Percentiles rank a stretch among this genome's conserved stretches.
phyloP scores from a whole-genome alignment of 2,888 invertebrate species.

The Lycaena phlaeas region DNA sequence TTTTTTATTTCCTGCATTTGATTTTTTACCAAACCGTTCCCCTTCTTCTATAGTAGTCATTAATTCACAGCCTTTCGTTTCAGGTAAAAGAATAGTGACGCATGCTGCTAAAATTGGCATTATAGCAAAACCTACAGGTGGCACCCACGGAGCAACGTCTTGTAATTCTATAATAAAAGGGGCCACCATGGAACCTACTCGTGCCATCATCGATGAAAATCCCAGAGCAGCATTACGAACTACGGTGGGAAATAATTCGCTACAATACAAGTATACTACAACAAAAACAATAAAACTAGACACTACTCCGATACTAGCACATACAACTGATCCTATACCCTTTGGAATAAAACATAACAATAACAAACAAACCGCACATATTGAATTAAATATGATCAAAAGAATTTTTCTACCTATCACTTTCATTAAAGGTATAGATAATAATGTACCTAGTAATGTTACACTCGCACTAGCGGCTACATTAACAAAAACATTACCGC shows the following conservation, averaged over 20 bases:
- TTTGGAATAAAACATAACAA: conserved; percentile 69
- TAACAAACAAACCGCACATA: conserved; percentile 76
- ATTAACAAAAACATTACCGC: conserved; percentile 86
- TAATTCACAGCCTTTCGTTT: conserved; percentile 82
- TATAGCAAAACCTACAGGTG: conserved; percentile 80
- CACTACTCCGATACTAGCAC: conserved; percentile 83
- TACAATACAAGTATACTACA: conserved; percentile 87
- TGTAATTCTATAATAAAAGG: conserved; percentile 82
- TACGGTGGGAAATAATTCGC: conserved; percentile 91
- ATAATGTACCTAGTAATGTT: conserved; percentile 71
- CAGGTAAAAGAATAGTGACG: conserved; percentile 79
- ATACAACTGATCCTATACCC: conserved; percentile 59
- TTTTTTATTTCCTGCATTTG: conserved; percentile 12
- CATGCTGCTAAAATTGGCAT: conserved; percentile 72
- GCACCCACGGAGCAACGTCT: conserved; percentile 69
- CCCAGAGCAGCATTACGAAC: conserved; percentile 90
- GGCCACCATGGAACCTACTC: conserved; percentile 88
- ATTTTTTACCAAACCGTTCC: conserved; percentile 68
- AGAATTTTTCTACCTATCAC: conserved; percentile 77
- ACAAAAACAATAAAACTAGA: conserved; percentile 89
- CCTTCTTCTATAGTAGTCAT: conserved; percentile 88
- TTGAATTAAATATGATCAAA: conserved; percentile 74
- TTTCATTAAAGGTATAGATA: conserved; percentile 77
- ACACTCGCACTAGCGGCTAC: conserved; percentile 83
- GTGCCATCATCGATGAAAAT: conserved; percentile 89